Conservation (phyloP, 2,888 invertebrate species). For the Ormyrus rosae region DNA sequence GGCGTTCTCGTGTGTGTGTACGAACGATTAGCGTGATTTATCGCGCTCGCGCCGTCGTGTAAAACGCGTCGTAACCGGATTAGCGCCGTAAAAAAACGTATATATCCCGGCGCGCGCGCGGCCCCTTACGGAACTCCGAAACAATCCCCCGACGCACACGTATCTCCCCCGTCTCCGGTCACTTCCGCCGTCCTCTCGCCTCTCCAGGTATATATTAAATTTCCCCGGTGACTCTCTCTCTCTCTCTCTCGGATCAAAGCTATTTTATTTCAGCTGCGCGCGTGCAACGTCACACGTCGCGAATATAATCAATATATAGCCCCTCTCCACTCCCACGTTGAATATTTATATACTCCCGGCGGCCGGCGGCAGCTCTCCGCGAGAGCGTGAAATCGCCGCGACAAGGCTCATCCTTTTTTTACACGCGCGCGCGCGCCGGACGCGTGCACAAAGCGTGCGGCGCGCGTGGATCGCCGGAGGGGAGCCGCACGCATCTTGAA, state of each 20-base stretch:
- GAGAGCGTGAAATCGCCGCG: conserved; percentile 16
- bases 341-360: not conserved
- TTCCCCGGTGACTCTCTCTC: conserved; percentile 16
- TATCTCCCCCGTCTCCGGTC: not conserved
- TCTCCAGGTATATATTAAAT: conserved; percentile 31
- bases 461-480: no score
- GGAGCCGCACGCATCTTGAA: no score
- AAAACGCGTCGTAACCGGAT: no score
- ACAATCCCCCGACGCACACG: no score
- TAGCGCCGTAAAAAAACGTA: no score
- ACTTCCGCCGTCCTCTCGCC: conserved; percentile 15
- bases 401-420: conserved; percentile 31
- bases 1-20: no score
- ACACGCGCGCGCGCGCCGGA: not conserved
- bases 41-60: no score
- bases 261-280: conserved; percentile 32
- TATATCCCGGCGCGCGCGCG: no score
- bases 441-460: not conserved
- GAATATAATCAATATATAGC: conserved; percentile 45
- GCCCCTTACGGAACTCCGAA: no score
- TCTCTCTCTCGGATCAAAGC: conserved; percentile 38
- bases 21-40: no score
- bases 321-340: not conserved
- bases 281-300: conserved; percentile 15
- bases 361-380: not conserved